Evolutionary conservation across 2,888 invertebrate species (phyloP).

Genomic region (Agrenia bidenticulata): DNA sequence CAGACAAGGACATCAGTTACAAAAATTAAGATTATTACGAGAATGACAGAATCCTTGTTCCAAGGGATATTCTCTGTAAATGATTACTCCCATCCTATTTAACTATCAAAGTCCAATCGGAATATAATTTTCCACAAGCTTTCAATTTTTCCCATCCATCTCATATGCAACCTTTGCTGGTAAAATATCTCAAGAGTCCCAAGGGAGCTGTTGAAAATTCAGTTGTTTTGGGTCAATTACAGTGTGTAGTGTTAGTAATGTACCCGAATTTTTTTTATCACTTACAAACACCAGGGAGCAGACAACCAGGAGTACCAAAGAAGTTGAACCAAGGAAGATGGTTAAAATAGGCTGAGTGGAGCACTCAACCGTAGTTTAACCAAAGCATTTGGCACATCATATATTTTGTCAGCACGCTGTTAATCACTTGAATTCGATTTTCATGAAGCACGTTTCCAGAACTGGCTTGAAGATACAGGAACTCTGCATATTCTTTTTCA

Average conservation of each 20-base stretch:
- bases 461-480: too few relatives aligned
- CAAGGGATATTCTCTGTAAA: too few relatives aligned
- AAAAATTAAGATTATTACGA: too few relatives aligned
- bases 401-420: conserved; percentile 4
- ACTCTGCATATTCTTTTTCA: too few relatives aligned
- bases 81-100: too few relatives aligned
- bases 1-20: too few relatives aligned
- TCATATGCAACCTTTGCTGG: not conserved
- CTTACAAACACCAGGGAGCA: conserved; percentile 1
- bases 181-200: not conserved
- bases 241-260: not conserved
- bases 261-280: not conserved
- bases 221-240: not conserved
- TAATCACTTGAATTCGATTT: conserved; percentile 1
- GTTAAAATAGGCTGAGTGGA: not conserved
- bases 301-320: not conserved
- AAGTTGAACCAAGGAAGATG: not conserved
- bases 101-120: too few relatives aligned
- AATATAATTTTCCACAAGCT: not conserved
- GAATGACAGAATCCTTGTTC: too few relatives aligned
- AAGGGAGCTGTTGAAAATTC: not conserved
- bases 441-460: too few relatives aligned
- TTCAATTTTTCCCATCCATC: not conserved
- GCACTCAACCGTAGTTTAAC: conserved; percentile 10
- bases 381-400: conserved; percentile 19